These are phyloP conservation scores for Centruroides sculpturatus DNA, from an alignment of 1,140 invertebrate genomes.

Conservation along the genomic window DNA sequence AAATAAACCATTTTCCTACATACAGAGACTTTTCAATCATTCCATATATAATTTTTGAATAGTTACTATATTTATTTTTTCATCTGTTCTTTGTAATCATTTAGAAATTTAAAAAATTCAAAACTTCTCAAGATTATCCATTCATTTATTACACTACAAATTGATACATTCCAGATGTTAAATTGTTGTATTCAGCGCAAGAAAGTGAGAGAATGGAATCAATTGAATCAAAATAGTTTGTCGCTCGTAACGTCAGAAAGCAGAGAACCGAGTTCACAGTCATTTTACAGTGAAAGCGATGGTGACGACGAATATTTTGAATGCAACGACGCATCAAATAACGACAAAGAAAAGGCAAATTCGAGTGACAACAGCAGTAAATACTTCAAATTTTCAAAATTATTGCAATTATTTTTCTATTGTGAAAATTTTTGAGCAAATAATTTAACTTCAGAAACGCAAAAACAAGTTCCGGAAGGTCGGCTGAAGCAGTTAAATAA, in stretches of 20 bases:
- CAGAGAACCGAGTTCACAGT: not conserved
- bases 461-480: slow-evolving; percentile 43
- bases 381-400: too few species aligned
- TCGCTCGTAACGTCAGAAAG: not conserved
- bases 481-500: slow-evolving; percentile 49
- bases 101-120: not conserved
- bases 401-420: not conserved
- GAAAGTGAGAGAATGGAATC: slow-evolving; percentile 31
- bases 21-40: too few species aligned
- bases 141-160: not conserved
- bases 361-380: not conserved
- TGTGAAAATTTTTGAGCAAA: not conserved
- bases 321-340: slow-evolving; percentile 40
- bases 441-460: not conserved
- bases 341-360: not conserved
- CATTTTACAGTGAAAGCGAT: slow-evolving; percentile 15
- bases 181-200: slow-evolving; percentile 84
- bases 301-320: slow-evolving; percentile 69
- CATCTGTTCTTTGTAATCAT: too few species aligned
- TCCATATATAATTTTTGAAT: too few species aligned
- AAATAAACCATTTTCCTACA: too few species aligned
- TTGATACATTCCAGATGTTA: slow-evolving; percentile 50
- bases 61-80: too few species aligned
- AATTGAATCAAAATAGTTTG: not conserved
- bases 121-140: not conserved